phyloP scores from a whole-genome alignment of 1,140 invertebrate species.

The Pseudoatta argentina region DNA sequence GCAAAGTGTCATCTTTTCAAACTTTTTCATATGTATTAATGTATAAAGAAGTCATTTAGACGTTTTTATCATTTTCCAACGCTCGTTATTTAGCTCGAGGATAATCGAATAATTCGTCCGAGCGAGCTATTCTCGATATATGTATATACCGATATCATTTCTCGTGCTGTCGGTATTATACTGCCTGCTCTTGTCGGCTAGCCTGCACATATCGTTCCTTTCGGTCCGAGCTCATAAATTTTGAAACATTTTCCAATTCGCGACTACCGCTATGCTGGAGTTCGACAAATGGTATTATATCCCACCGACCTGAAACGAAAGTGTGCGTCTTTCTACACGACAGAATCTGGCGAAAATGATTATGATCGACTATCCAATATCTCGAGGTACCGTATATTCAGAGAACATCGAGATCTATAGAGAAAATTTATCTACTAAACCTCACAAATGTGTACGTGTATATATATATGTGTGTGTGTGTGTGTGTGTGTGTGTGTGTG shows the following conservation, averaged over 20 bases:
- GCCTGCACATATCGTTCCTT: neutral
- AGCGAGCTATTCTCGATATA: slow-evolving; percentile 1
- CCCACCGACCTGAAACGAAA: slow-evolving; percentile 6
- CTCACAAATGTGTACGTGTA: neutral
- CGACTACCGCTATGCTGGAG: neutral
- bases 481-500: too few relatives aligned
- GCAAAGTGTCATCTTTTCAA: neutral
- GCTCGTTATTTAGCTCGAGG: neutral
- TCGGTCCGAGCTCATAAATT: slow-evolving; percentile 48
- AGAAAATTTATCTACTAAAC: neutral
- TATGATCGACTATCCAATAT: slow-evolving; percentile 8
- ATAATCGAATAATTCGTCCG: slow-evolving; percentile 51
- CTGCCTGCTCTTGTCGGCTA: neutral
- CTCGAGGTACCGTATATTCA: neutral
- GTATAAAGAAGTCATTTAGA: neutral
- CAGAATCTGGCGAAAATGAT: slow-evolving; percentile 49
- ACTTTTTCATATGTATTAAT: neutral
- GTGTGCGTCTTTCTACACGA: neutral
- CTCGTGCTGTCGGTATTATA: neutral
- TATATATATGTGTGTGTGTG: neutral
- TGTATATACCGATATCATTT: neutral
- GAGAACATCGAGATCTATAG: neutral
- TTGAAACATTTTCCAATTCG: slow-evolving; percentile 53
- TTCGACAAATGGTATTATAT: slow-evolving; percentile 56
- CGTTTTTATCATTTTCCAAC: slow-evolving; percentile 31